Conservation (phyloP, 2,888 invertebrate species). For the Tenthredo mesomela region DNA sequence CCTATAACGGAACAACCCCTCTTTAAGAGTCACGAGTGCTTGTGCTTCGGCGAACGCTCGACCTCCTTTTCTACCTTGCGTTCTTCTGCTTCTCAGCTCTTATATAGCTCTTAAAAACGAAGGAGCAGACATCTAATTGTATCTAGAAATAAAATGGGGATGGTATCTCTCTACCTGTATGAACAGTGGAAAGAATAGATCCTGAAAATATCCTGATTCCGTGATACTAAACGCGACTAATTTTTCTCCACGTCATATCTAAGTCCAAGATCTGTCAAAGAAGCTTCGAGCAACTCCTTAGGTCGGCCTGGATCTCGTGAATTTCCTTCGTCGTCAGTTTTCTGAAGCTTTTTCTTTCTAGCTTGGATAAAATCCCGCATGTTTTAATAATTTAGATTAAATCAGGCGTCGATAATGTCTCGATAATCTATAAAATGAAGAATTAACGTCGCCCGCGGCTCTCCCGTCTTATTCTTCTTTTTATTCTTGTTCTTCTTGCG, state of each 20-base stretch:
- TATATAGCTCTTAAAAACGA: neutral
- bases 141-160: neutral
- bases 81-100: neutral
- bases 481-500: neutral
- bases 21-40: conserved; percentile 21
- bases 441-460: neutral
- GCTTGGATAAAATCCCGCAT: too few relatives aligned
- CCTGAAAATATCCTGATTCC: neutral
- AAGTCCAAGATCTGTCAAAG: neutral
- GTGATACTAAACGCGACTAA: neutral
- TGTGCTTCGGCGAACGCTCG: conserved; percentile 41
- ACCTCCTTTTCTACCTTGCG: conserved; percentile 30
- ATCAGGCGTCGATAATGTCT: neutral
- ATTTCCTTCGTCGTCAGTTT: neutral
- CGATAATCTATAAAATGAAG: neutral
- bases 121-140: conserved; percentile 35
- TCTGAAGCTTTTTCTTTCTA: neutral
- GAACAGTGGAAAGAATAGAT: neutral
- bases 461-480: neutral
- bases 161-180: neutral
- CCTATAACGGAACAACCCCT: conserved; percentile 29
- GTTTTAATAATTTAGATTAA: neutral
- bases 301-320: neutral
- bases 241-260: neutral
- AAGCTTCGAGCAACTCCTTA: neutral